Evolutionary conservation across 1,140 invertebrate genomes (phyloP), one percentile per base, ranked within the genome.

Genomic region (Panagrolaimus sp.): DNA sequence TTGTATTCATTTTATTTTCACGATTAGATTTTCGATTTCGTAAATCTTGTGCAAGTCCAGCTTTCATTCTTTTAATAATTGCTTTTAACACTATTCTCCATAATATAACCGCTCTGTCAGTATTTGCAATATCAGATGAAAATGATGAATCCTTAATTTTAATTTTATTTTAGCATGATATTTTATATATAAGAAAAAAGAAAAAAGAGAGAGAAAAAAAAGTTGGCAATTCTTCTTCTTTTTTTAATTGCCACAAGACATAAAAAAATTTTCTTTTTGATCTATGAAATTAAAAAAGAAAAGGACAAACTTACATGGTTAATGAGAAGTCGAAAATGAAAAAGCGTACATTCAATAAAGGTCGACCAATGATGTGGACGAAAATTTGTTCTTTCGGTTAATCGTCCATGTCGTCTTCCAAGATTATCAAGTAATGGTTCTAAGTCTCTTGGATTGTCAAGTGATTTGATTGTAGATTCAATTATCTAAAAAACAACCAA

Each of bases 11-110:
- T 57, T 57, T 57, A 20, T 25, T 11, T 27, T 57, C 51, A 11
- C 51, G 11, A 27, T 57, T 57, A 57, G 20, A 57, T 27, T 57
- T 57, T 11, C 51, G 51, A 25, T 57, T 57, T 11, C 51, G 11
- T 27, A 57, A 57, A 57, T 57, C 51, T 62, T 63, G 25, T 27
- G 65, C 53, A 8, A 25, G 23, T 57, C 66, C 66, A n/a, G 16
- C 16, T 25, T 67, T 63, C 46, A 63, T 63, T 9, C 66, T 57
- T 23, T 42, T 25, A 63, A 31, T 67, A n/a, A 63, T 57, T 25
- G 51, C 51, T 27, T 27, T 57, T 20, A 57, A 27, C 51, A 57
- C 51, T 25, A 27, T 57, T 20, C 51, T 20, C 51, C 51, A 57
- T 57, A 57, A 57, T 27, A 57, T 27, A 16, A 57, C 27, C 9